Base-by-base conservation (phyloP, 2,797 vertebrate species). In the Sebastes vulpes region DNA sequence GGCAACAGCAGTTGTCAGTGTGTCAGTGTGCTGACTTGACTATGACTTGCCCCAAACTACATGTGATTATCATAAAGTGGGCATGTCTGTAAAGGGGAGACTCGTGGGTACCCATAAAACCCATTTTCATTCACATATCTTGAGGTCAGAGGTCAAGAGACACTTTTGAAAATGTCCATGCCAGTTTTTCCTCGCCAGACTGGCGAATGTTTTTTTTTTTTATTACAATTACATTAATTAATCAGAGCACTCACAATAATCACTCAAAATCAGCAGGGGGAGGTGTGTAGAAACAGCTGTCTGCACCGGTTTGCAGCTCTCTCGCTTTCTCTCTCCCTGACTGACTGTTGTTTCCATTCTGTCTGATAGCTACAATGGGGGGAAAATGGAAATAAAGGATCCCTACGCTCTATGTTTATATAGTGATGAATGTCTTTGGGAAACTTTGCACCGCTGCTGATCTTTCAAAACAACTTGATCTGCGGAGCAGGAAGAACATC, bases 381-480 rank as follows among this genome's bases (percentile, higher is more conserved):
- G n/a, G 28, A 8, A n/a, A 58, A 58, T 54, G 53, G 25, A 57
- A 28, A 28, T 57, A 57, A 57, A 18, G 18, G 57, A 58, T 31
- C 6, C n/a, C 8, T 4, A 32, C 12, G 14, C 11, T 42, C 6
- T 3, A 26, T 61, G 25, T 65, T 54, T 29, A 23, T 25, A 29
- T 69, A 20, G 31, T 48, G 46, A 85, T 64, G 6, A 61, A 76
- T 65, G 20, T 58, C 3, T 66, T 38, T 59, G 11, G 10, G 31
- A 57, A 56, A 60, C 16, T 26, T 52, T 32, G 4, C 26, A 63
- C 14, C 3, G 1, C 52, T 46, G 56, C 20, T 73, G 6, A 32
- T 73, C 63, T 70, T 73, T 70, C 4, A 25, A 31, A 78, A 69
- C n/a, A 48, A 53, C 65, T 14, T n/a, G 46, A 65, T 83, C 28